Evolutionary conservation across 2,797 vertebrate genomes (phyloP).

Genomic region (Hapalemur alaotrensis): DNA sequence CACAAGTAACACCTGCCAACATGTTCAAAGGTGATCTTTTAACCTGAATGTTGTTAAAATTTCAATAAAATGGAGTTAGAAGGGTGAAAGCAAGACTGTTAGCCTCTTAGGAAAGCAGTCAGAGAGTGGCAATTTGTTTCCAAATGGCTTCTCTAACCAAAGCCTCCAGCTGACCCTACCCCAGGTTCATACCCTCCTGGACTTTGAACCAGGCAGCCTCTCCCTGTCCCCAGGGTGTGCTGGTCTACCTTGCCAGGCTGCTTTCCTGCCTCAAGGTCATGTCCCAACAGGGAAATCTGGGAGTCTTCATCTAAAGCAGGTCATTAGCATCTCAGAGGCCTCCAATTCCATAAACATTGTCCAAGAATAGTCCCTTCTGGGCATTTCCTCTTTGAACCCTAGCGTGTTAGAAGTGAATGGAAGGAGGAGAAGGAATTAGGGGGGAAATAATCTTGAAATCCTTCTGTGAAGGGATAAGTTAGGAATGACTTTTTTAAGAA

Average conservation of each 20-base stretch:
- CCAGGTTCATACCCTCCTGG: neutral
- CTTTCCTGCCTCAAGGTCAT: neutral
- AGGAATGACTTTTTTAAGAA: neutral
- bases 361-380: neutral
- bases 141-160: neutral
- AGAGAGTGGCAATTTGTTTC: neutral
- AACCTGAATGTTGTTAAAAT: neutral
- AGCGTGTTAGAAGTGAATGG: neutral
- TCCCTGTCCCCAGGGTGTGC: no score
- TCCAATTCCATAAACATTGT: neutral
- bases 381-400: neutral
- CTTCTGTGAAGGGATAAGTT: neutral
- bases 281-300: neutral
- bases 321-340: neutral
- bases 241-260: neutral
- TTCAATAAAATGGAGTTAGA: neutral
- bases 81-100: neutral
- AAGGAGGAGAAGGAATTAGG: neutral
- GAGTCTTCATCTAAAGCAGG: neutral
- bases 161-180: neutral
- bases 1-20: neutral
- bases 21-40: neutral
- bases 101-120: neutral
- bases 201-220: neutral
- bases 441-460: neutral